Conservation (phyloP, 1,140 invertebrate genomes). For the Babylonia areolata region DNA sequence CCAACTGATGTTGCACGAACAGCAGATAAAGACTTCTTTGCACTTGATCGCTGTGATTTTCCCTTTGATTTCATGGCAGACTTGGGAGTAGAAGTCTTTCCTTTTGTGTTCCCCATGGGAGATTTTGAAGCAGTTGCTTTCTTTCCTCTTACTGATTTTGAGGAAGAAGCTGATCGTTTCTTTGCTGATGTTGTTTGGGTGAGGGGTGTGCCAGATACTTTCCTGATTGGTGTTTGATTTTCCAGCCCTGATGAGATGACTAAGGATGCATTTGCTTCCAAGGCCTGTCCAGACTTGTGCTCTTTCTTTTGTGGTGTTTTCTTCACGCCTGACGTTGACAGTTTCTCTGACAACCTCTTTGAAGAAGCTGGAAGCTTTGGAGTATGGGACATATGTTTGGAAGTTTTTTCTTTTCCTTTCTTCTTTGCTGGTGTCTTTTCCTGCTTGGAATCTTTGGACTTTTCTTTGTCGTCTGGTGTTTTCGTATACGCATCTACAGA, state of each 20-base stretch:
- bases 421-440: not conserved
- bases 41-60: not conserved
- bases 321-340: too few species aligned
- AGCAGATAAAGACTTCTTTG: not conserved
- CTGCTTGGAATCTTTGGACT: not conserved
- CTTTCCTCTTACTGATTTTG: not conserved
- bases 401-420: not conserved
- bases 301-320: too few species aligned
- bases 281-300: too few species aligned
- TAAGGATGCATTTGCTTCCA: too few species aligned
- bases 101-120: not conserved
- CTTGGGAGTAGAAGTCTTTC: not conserved
- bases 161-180: too few species aligned
- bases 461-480: constrained; percentile 10
- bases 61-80: not conserved
- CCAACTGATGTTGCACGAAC: not conserved
- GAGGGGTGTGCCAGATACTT: too few species aligned
- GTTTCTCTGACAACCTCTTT: too few species aligned
- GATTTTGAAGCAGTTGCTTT: not conserved
- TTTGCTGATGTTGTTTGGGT: too few species aligned
- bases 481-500: not conserved
- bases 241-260: too few species aligned
- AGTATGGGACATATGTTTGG: not conserved
- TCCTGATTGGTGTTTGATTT: too few species aligned
- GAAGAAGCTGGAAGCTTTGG: not conserved